phyloP scores from a whole-genome alignment of 1,140 invertebrate species.

The Odontomachus brunneus region DNA sequence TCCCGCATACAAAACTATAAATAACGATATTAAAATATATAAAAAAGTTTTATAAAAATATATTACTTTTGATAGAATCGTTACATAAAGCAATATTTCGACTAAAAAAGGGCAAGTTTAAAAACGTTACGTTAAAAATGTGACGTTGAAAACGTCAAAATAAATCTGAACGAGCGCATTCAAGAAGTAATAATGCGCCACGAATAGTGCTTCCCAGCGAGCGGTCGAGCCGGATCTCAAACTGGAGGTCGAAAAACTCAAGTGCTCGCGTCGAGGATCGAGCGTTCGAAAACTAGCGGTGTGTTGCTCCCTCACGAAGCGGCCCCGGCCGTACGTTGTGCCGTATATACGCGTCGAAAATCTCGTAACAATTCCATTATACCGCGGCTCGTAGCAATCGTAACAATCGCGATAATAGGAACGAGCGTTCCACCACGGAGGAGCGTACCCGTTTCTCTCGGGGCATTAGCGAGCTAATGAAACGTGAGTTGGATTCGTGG shows the following conservation, averaged over 20 bases:
- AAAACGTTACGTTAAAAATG: too few species aligned
- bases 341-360: not conserved
- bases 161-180: too few species aligned
- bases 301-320: not conserved
- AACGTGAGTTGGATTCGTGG: slow-evolving; percentile 70
- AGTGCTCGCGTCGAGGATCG: not conserved
- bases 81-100: too few species aligned
- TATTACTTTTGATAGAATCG: too few species aligned
- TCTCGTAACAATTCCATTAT: slow-evolving; percentile 50
- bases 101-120: too few species aligned
- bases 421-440: slow-evolving; percentile 52
- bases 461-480: slow-evolving; percentile 73
- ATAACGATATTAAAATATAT: too few species aligned
- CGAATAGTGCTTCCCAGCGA: too few species aligned
- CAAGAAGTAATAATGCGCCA: too few species aligned
- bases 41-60: too few species aligned
- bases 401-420: slow-evolving; percentile 49
- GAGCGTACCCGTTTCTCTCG: slow-evolving; percentile 49
- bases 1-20: too few species aligned
- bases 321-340: not conserved
- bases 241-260: not conserved
- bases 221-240: slow-evolving; percentile 19
- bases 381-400: slow-evolving; percentile 4
- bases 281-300: slow-evolving; percentile 19
- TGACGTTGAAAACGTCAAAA: too few species aligned